Conservation (phyloP, 2,113 vertebrate species). For the Nematolebias whitei region DNA sequence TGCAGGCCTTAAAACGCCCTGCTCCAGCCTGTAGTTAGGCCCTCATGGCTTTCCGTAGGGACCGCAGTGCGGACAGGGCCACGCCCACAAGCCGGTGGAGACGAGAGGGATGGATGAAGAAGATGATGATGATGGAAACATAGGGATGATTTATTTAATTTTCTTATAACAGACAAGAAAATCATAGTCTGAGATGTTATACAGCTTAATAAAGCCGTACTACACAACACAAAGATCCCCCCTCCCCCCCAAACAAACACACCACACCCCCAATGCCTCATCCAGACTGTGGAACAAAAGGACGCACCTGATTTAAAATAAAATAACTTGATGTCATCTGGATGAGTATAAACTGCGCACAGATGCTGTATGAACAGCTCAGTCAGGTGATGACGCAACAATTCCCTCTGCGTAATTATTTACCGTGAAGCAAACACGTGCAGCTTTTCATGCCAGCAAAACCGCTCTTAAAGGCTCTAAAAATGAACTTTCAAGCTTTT, state of each 20-base stretch:
- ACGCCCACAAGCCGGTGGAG: conserved; percentile 88
- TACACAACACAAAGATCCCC: neutral
- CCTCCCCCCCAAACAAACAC: neutral
- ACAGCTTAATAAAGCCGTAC: no score
- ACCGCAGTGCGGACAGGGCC: conserved; percentile 96
- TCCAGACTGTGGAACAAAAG: conserved; percentile 49
- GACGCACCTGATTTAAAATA: conserved; percentile 36
- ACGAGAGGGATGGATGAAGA: conserved; percentile 63
- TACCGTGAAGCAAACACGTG: conserved; percentile 27
- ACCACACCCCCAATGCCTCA: neutral
- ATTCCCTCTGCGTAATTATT: no score
- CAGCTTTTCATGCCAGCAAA: neutral
- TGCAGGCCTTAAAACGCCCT: conserved; percentile 65
- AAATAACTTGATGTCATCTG: no score
- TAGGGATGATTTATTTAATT: neutral
- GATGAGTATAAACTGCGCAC: no score
- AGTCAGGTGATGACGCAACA: no score
- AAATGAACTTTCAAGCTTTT: no score
- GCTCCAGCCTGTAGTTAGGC: conserved; percentile 60
- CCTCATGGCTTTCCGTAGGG: conserved; percentile 88
- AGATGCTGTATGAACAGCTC: conserved; percentile 62
- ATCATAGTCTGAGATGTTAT: neutral
- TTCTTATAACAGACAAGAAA: neutral
- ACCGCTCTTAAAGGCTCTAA: neutral
- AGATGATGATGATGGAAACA: conserved; percentile 27